Evolutionary conservation across 2,888 invertebrate species (phyloP), one percentile per base, ranked within the genome.

Genomic region (Hemaris fuciformis): DNA sequence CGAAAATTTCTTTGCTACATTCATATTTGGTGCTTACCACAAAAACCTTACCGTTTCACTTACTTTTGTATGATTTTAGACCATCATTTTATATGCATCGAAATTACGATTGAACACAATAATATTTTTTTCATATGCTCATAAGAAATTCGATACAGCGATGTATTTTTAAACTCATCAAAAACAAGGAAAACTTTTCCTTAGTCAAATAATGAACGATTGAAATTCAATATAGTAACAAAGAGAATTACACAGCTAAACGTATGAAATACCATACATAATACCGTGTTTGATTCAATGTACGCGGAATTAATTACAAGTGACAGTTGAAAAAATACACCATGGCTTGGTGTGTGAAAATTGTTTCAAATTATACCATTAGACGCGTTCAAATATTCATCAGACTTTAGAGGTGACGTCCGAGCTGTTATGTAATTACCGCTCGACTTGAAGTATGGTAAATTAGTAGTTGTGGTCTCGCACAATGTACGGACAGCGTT

Each of bases 301-400:
- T 8, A 53, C 31, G 18, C 18, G 2, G 27, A 25, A 10, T 53
- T 53, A 53, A 31, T 31, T 27, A 53, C 27, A n/a, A n/a, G 38
- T 13, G 13, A n/a, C n/a, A n/a, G n/a, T 38, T n/a, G n/a, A 27
- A 53, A 53, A 31, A 53, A 10, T 5, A n/a, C 27, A 27, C 27
- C 10, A 53, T 53, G 27, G 53, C 53, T 31, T 18, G 18, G 25
- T 15, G 48, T 8, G 48, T 48, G 48, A 48, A 15, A 48, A 48
- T 48, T 53, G 53, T 31, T 31, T 10, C 31, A 53, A 53, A 53
- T 53, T 27, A 53, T 18, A 53, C 53, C 53, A 53, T 53, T 53
- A 31, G 53, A 2, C 18, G 4, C 18, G 31, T 27, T 53, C 27
- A 53, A 53, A 31, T 53, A 53, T 53, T 53, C 53, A 53, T 53